Evolutionary conservation across 1,140 invertebrate species (phyloP), one percentile per base, ranked within the genome.

Genomic region (Pteromalus puparum): DNA sequence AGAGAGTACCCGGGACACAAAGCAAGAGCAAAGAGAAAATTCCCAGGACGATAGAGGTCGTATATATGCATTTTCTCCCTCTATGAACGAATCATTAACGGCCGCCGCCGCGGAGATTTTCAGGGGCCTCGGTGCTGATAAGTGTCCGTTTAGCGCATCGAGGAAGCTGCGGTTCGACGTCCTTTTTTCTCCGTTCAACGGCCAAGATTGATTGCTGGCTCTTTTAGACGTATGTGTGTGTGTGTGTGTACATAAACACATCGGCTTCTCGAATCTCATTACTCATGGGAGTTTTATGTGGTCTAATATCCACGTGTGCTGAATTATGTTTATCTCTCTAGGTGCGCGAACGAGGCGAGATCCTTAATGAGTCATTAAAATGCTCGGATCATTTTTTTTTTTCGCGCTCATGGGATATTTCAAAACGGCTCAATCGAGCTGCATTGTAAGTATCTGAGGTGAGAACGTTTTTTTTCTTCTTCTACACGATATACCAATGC

Each of bases 41-140:
- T 82, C 81, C 34, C 73, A 82, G 30, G 73, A 68, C 46, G 73
- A 82, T 76, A 76, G 75, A 82, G 70, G 72, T 86, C 38, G 82
- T 38, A 2, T 18, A 30, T 10, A 24, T 53, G 74, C 42, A 30
- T 76, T 46, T 30, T 18, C 72, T 30, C 72, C 21, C 34, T 7
- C 34, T 42, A 28, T 12, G 34, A 74, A 34, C 72, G 34, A 74
- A 74, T 74, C 72, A 74, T 74, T 74, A 74, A 74, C 48, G 30
- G 9, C 30, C 70, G n/a, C 70, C 9, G 13, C 1, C 1, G 1
- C 10, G 21, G 30, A 73, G 70, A 73, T 73, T 73, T 73, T 73
- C 70, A 34, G 30, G 30, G 34, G 21, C 26, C 70, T 6, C 70
- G 46, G 30, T 7, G 30, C 72, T 28, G 72, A 74, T 76, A 76